Base-by-base conservation (phyloP, 1,140 invertebrate genomes). In the Drosophila navojoa region DNA sequence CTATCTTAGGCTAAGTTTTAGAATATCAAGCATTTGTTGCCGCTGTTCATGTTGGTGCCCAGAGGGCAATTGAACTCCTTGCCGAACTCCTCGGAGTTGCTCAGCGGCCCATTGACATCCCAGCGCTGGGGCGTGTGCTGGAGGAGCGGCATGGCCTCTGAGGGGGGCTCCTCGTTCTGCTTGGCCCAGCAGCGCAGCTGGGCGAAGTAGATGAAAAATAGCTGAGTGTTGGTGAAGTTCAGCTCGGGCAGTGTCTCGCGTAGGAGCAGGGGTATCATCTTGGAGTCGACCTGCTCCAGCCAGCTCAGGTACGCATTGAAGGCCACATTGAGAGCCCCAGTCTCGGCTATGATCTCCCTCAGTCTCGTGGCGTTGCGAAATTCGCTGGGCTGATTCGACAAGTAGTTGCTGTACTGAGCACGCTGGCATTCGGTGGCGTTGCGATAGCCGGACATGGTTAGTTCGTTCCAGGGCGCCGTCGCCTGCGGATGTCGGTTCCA, bases 401-500 rank as follows among this genome's bases (percentile, higher is more conserved):
- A 35, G 61, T 90, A 90, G 44, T 85, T 90, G 75, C 93, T 95
- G 90, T 99, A 99, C 92, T 99, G 98, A 42, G 98, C 94, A 16
- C 97, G 95, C 64, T 99, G 96, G 82, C 99, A 99, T 74, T 98
- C 94, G 0, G 97, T 96, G 71, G 96, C 94, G 42, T 96, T 94
- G 79, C 98, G 97, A 90, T 99, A 99, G 49, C 94, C 95, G 0
- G 95, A 94, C 68, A 98, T 97, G 0, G 98, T 99, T 0, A 95
- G 94, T 78, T 98, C 97, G 73, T 98, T 97, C 98, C 98, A 99
- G 97, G 98, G 99, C 5, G 75, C 54, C 0, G 78, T 78, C 3
- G 60, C 62, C 11, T 81, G 75, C 0, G 81, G 75, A 29, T 75
- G 29, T 0, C 53, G 47, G 71, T 98, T 99, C 3, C 98, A 98